Base-by-base conservation (phyloP, 1,140 invertebrate genomes). In the Musca vetustissima region DNA sequence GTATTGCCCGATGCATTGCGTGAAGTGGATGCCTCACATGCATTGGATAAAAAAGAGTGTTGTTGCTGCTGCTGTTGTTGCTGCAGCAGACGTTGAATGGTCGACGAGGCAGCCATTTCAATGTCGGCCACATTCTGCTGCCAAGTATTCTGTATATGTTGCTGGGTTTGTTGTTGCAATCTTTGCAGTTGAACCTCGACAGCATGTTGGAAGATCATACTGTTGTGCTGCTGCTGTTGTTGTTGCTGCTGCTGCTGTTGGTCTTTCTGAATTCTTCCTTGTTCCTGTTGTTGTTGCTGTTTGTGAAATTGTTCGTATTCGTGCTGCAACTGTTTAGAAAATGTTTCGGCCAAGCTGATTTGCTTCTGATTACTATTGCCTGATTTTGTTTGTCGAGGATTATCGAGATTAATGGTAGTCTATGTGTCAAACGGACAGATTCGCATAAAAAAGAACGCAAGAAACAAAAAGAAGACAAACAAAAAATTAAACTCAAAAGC, bases 171-270 rank as follows among this genome's bases (percentile, higher is more conserved):
- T 57, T 79, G 48, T 64, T 75, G 78, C 28, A 73, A 65, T 11
- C 52, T 73, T 66, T 78, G 74, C 8, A 80, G 66, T 67, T 76
- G 78, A 13, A 72, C 73, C 65, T 79, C 77, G 64, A 79, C 72
- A 8, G 73, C 75, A 21, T 77, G 77, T 21, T 76, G 77, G 49
- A 79, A 50, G 17, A 79, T 64, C 67, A 77, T 47, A 43, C 77
- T 75, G 52, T 79, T 77, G 72, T 79, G 71, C 49, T n/a, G 71
- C 28, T 67, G 32, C 3, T 66, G 53, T 21, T 69, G 64, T 53
- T 67, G 67, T 15, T 68, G 66, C 21, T 67, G 69, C n/a, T 70
- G 69, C 24, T 66, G 64, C 24, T 70, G 64, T 43, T 67, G 55
- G n/a, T 57, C 52, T 21, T 48, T 28, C 22, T 57, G 55, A 11